Base-by-base conservation (phyloP, 2,888 invertebrate genomes). In the Conops quadrifasciatus region DNA sequence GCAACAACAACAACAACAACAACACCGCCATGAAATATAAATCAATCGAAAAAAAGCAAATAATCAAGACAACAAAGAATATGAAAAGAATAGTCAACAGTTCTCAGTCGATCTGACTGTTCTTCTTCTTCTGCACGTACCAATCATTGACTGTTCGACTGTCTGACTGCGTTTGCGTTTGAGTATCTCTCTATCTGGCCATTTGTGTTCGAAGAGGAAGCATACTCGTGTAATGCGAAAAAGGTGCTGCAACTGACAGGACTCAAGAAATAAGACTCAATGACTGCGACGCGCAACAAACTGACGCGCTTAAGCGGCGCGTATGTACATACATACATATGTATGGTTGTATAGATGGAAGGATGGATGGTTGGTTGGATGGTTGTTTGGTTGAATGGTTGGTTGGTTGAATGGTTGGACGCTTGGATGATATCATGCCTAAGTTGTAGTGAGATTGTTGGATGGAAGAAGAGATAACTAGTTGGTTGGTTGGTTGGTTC, bases 271-370 rank as follows among this genome's bases (percentile, higher is more conserved):
- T 9, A n/a, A n/a, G n/a, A 59, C 58, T 59, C 24, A 47, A 59
- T 28, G 59, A 30, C 67, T 47, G 11, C n/a, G 49, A 49, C 49
- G n/a, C 49, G 49, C 4, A 15, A 49, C 49, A n/a, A 49, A 15
- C 15, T 59, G 67, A 67, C 67, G 60, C 47, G 67, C 60, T 67
- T 47, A 67, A 58, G 66, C 19, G n/a, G n/a, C n/a, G n/a, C n/a
- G n/a, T n/a, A 16, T n/a, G n/a, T 53, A 13, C 53, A 19, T 13
- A 9, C n/a, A 9, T 53, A 43, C 5, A 43, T 43, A 21, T 24
- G 53, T 53, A 13, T 53, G 53, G 21, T 21, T 49, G 49, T 15
- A 65, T 47, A 28, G 24, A 36, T 36, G 53, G 47, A 24, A 24
- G 45, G 63, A 64, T 24, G 63, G 13, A 21, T n/a, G 43, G 62